Evolutionary conservation across 1,140 invertebrate species (phyloP).

Genomic region (Whitmania pigra): DNA sequence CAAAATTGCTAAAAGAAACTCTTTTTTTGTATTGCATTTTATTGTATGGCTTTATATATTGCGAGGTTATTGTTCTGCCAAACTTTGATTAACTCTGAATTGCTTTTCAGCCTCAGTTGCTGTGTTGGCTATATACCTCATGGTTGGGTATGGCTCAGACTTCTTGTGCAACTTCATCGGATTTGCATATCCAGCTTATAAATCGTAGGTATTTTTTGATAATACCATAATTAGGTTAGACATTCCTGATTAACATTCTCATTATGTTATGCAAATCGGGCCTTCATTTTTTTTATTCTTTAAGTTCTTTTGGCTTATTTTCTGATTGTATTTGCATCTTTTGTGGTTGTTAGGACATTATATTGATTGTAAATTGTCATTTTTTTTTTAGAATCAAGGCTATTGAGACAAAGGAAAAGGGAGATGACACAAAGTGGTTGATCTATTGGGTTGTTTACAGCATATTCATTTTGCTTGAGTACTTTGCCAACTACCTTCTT

Average conservation of each 20-base stretch:
- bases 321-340: no score
- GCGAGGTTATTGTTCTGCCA: no score
- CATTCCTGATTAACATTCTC: background rate
- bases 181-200: constrained; percentile 90
- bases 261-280: no score
- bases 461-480: constrained; percentile 78
- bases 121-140: constrained; percentile 68
- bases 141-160: constrained; percentile 87
- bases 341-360: no score
- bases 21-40: no score
- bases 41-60: no score
- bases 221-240: background rate
- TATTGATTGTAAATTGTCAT: background rate
- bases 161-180: constrained; percentile 89
- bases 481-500: constrained; percentile 73
- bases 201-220: constrained; percentile 48
- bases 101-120: no score
- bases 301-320: no score
- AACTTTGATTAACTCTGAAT: no score
- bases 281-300: no score
- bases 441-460: constrained; percentile 97
- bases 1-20: no score
- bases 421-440: constrained; percentile 91
- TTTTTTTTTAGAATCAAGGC: constrained; percentile 45
- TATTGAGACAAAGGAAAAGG: constrained; percentile 49